These are phyloP conservation scores for Prorops nasuta DNA, from an alignment of 1,140 invertebrate genomes.

Conservation along the genomic window DNA sequence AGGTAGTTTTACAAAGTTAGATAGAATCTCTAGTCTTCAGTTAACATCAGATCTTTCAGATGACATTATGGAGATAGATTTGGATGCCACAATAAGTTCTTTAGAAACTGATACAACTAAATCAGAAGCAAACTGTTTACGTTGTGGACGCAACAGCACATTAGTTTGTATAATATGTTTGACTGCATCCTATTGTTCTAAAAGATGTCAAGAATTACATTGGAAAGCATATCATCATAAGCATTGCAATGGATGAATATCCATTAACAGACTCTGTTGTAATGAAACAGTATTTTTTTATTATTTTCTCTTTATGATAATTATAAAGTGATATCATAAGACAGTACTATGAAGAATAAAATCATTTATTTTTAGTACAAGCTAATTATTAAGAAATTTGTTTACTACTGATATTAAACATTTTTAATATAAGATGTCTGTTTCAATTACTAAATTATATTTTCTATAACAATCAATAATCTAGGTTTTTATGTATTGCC, in stretches of 20 bases:
- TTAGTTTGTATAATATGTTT: slow-evolving; percentile 15
- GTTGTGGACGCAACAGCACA: slow-evolving; percentile 13
- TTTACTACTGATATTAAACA: background rate
- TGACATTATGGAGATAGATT: too few species aligned
- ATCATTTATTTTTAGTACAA: too few species aligned
- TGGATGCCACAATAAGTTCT: too few species aligned
- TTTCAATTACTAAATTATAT: background rate
- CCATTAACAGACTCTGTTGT: too few species aligned
- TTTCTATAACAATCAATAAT: background rate
- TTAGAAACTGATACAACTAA: background rate
- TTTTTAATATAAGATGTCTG: background rate
- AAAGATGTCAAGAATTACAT: slow-evolving; percentile 13
- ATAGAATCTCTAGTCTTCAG: too few species aligned
- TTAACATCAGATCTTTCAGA: too few species aligned
- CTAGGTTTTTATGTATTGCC: background rate
- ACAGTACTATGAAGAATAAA: too few species aligned
- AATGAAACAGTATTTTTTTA: too few species aligned
- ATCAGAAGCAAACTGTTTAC: slow-evolving; percentile 14
- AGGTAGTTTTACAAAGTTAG: too few species aligned
- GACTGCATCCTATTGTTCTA: slow-evolving; percentile 23
- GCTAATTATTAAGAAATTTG: background rate
- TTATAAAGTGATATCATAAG: too few species aligned
- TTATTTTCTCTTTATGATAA: too few species aligned
- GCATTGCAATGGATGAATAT: too few species aligned
- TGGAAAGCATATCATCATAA: slow-evolving; percentile 21